Evolutionary conservation across 2,113 vertebrate genomes (phyloP), one percentile per base, ranked within the genome.

Genomic region (Apaloderma vittatum): DNA sequence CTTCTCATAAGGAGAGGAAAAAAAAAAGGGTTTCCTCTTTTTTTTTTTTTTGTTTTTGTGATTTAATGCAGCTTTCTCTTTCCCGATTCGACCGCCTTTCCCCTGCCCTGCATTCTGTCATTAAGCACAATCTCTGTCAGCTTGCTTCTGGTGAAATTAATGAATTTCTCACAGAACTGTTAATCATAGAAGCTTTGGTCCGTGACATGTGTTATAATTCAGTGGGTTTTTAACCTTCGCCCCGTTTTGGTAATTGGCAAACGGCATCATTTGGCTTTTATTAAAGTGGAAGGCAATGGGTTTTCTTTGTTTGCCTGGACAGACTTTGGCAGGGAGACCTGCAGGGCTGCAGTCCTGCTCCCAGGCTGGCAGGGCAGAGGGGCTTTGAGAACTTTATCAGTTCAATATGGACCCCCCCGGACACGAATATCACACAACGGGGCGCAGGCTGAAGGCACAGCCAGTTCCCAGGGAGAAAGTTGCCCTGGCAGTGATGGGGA

Each of bases 81-180:
- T 92, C 83, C 75, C 0, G 0, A 23, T 83, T 83, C 46, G 4
- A 61, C 90, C 0, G 61, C 83, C 79, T 96, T 96, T 65, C 87
- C 89, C 77, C 82, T 95, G 88, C 77, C 93, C 94, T 96, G 96
- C 2, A 3, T 97, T 97, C 94, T 96, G 93, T 97, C 96, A 94
- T 95, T 97, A 94, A 95, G 86, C 62, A 40, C 94, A 93, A 94
- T 95, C 96, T 95, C 94, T 94, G 96, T 96, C 96, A 97, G 89
- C 93, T 93, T 81, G 76, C 91, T 96, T 91, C 49, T 91, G 93
- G 91, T 87, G 93, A 97, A 97, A 97, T 97, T 97, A 97, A 97
- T 97, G 95, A 97, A 97, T 96, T 97, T 97, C 97, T 97, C 96
- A 97, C 94, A 97, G 96, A 95, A 93, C 94, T 94, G 97, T 97